A percentile compares a stretch with the other conserved stretches of the same genome.
These are phyloP conservation scores for Arctia plantaginis DNA, from an alignment of 2,888 invertebrate genomes.

Conservation along the genomic window DNA sequence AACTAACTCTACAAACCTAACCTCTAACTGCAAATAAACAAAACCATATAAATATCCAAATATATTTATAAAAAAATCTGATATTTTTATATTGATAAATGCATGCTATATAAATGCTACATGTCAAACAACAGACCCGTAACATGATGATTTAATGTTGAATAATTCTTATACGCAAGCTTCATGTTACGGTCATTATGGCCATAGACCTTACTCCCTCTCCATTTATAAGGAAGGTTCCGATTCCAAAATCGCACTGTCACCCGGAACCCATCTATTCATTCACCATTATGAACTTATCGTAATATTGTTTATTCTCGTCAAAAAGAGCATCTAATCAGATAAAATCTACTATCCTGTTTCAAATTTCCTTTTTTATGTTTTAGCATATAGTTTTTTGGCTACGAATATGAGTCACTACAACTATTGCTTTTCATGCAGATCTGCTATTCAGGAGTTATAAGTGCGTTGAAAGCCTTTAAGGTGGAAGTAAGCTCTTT, in stretches of 20 bases:
- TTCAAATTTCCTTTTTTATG: not conserved
- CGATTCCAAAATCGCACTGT: not conserved
- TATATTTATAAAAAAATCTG: too few relatives aligned
- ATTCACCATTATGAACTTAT: not conserved
- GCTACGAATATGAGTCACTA: rapidly evolving
- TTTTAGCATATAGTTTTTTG: not conserved
- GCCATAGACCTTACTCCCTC: not conserved
- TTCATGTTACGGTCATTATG: not conserved
- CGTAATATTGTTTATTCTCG: not conserved
- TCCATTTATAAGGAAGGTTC: not conserved
- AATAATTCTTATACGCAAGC: too few relatives aligned
- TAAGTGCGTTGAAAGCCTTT: not conserved
- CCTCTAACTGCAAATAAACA: too few relatives aligned
- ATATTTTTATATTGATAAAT: too few relatives aligned
- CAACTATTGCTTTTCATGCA: not conserved
- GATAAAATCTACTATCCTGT: not conserved
- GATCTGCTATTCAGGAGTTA: not conserved
- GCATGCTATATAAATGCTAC: too few relatives aligned
- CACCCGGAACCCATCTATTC: not conserved
- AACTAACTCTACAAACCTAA: too few relatives aligned
- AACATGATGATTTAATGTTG: too few relatives aligned
- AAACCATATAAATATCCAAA: too few relatives aligned
- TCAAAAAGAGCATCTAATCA: not conserved
- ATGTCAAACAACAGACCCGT: too few relatives aligned
- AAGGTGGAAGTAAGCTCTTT: not conserved